A percentile compares a stretch with the other conserved stretches of the same genome.
Conservation (phyloP, 2,797 vertebrate species). For the Atherinosoma microstoma region DNA sequence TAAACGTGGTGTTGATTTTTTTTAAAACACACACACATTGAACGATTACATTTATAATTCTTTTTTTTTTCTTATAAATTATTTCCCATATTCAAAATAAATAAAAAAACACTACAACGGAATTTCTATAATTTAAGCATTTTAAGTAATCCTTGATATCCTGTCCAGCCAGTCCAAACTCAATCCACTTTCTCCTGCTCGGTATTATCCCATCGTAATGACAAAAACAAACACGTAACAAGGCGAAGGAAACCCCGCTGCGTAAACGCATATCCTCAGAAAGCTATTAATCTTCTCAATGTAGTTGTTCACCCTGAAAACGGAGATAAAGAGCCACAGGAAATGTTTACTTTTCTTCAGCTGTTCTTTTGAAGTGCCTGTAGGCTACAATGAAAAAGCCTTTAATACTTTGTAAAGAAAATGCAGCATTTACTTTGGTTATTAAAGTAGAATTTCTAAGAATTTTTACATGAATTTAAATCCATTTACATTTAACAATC, state of each 20-base stretch:
- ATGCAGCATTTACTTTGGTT: slow-evolving; percentile 27
- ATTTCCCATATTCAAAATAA: slow-evolving; percentile 18
- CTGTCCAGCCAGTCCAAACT: slow-evolving; percentile 54
- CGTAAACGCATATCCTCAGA: slow-evolving; percentile 79
- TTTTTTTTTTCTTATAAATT: neutral
- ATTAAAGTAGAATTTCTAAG: neutral
- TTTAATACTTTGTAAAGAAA: slow-evolving; percentile 19
- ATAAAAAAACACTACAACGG: neutral
- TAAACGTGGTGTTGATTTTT: neutral
- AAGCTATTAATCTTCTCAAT: slow-evolving; percentile 84
- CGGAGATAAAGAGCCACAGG: slow-evolving; percentile 83
- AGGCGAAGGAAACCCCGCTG: slow-evolving; percentile 76
- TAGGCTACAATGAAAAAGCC: slow-evolving; percentile 45
- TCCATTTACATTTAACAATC: neutral
- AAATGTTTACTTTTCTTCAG: slow-evolving; percentile 83
- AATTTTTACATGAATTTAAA: neutral
- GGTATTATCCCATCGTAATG: slow-evolving; percentile 80
- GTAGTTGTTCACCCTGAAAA: slow-evolving; percentile 84
- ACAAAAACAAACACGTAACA: slow-evolving; percentile 83
- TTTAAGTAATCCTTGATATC: slow-evolving; percentile 48
- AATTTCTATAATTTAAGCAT: slow-evolving; percentile 26
- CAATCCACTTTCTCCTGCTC: slow-evolving; percentile 65
- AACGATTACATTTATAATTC: neutral
- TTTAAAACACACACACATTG: neutral
- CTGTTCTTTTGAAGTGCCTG: slow-evolving; percentile 70